A percentile compares a stretch with the other conserved stretches of the same genome.
Conservation (phyloP, 2,113 vertebrate species). For the Podarcis cretensis region DNA sequence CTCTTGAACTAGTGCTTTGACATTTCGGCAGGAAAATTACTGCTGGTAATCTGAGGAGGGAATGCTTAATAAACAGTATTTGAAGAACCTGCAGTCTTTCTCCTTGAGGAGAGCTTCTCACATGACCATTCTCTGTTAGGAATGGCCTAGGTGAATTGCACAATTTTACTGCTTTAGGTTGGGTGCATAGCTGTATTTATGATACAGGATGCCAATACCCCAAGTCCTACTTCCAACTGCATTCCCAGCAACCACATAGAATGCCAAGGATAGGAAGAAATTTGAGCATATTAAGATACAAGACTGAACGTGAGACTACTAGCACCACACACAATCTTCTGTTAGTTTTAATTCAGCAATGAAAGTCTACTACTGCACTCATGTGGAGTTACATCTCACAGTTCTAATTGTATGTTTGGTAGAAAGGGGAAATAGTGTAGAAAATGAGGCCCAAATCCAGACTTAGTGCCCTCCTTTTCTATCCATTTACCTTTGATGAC, state of each 20-base stretch:
- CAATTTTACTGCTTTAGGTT: not conserved
- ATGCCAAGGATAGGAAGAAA: not conserved
- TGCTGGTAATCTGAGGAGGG: not conserved
- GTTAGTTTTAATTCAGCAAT: not conserved
- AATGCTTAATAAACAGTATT: not conserved
- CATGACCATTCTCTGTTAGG: not conserved
- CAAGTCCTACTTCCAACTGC: not conserved
- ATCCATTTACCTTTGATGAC: not conserved
- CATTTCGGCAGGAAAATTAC: not conserved
- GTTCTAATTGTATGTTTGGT: not conserved
- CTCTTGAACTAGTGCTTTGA: not conserved
- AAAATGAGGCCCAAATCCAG: not conserved
- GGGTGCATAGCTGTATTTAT: not conserved
- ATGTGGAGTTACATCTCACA: not conserved
- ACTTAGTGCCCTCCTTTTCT: not conserved
- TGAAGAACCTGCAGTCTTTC: not conserved
- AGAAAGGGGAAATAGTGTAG: too few species aligned
- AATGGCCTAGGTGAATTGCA: not conserved
- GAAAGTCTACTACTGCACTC: not conserved
- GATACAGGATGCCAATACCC: not conserved
- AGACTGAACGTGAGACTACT: not conserved
- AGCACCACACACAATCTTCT: not conserved
- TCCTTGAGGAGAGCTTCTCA: not conserved
- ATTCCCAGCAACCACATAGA: not conserved
- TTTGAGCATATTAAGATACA: not conserved